Evolutionary conservation across 2,113 vertebrate species (phyloP).

Genomic region (Crotalus viridis): DNA sequence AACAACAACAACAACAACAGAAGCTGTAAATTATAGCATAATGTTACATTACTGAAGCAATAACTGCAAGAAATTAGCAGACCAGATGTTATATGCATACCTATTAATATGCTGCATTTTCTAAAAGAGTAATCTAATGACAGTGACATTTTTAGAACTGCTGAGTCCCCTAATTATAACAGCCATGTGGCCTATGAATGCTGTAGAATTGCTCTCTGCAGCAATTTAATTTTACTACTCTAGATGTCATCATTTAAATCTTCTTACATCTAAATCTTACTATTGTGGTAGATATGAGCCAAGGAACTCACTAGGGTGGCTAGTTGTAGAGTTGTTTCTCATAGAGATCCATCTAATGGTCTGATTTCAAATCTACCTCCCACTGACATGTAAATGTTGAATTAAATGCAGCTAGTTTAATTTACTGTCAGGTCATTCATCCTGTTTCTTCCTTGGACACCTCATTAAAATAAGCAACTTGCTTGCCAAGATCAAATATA

Average conservation of each 20-base stretch:
- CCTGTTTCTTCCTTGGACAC: conserved; percentile 35
- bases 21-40: neutral
- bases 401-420: conserved; percentile 39
- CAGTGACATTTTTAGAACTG: conserved; percentile 25
- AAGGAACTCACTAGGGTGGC: conserved; percentile 35
- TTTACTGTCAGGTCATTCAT: conserved; percentile 11
- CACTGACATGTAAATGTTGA: conserved; percentile 51
- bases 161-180: neutral
- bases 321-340: conserved; percentile 48
- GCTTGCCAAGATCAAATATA: conserved; percentile 15
- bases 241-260: conserved; percentile 26
- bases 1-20: no score
- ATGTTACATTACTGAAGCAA: neutral
- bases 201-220: conserved; percentile 24
- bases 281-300: neutral
- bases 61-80: neutral
- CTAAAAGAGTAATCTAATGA: conserved; percentile 3
- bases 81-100: neutral
- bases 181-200: conserved; percentile 36
- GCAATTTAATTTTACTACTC: conserved; percentile 16
- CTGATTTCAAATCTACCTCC: conserved; percentile 48
- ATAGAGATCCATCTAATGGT: conserved; percentile 34
- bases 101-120: neutral
- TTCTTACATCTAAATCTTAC: conserved; percentile 21
- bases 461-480: neutral